Base-by-base conservation (phyloP, 1,140 invertebrate genomes). In the Heliconius himera region DNA sequence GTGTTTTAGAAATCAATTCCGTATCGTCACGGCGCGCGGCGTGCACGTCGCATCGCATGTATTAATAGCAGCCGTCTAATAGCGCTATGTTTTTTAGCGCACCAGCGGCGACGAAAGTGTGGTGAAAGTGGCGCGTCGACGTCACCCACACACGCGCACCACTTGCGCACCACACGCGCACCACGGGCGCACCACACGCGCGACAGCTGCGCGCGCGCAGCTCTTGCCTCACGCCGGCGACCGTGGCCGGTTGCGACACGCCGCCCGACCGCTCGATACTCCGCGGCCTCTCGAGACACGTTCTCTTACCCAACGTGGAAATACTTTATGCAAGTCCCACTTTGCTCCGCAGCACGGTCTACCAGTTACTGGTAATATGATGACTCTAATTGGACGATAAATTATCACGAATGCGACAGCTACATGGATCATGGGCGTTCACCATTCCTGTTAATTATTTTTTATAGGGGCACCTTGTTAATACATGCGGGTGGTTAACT, bases 111-210 rank as follows among this genome's bases (percentile, higher is more conserved):
- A 93, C 93, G 93, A 94, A 94, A 94, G 93, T 94, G 91, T 89
- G 89, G 93, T 91, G 93, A 94, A 94, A 94, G 93, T 94, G 91
- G 88, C 91, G 86, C 87, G 87, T 91, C 92, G 89, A 93, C 92
- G 92, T 94, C 90, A 93, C 91, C 29, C 91, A 93, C 93, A 92
- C 93, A 90, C 86, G 86, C 41, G 41, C 41, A 46, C 41, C 41
- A 46, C 41, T 36, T 13, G 41, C 41, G 41, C 41, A 46, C 41
- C 9, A 41, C 38, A 41, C 38, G 38, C 38, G 38, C 41, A 46
- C 41, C 41, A 46, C 13, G 2, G 33, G 33, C 33, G 33, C 87
- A 87, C 20, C 54, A 22, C 54, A 56, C n/a, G 54, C 54, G 86
- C 84, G 87, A 86, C 85, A 83, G 84, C 85, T 75, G 78, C 80